These are phyloP conservation scores for Oreochromis spilurus DNA, from an alignment of 2,113 vertebrate species.

Conservation along the genomic window DNA sequence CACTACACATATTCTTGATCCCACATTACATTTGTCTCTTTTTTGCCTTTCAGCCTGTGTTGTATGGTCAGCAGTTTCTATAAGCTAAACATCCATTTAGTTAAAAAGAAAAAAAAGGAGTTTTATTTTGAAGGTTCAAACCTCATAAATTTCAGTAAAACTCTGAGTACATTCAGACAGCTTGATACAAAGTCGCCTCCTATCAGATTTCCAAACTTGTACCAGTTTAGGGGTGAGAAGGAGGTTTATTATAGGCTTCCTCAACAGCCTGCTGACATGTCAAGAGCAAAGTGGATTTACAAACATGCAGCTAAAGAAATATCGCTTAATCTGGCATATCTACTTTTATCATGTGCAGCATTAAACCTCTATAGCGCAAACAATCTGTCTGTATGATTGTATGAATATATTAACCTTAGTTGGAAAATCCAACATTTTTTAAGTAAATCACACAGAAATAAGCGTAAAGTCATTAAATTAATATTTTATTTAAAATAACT, in stretches of 20 bases:
- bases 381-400: neutral
- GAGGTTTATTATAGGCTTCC: slow-evolving; percentile 13
- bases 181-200: neutral
- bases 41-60: neutral
- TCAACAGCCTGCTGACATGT: neutral
- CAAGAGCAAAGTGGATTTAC: neutral
- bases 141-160: fast-evolving
- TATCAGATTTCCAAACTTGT: slow-evolving; percentile 52
- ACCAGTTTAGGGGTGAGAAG: neutral
- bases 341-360: neutral
- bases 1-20: neutral
- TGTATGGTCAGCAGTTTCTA: neutral
- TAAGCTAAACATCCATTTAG: neutral
- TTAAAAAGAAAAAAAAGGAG: neutral
- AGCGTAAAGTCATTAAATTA: neutral
- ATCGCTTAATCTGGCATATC: neutral
- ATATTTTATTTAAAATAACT: neutral
- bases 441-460: neutral
- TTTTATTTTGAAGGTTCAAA: slow-evolving; percentile 23
- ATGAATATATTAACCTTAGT: neutral
- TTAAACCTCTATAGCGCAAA: neutral
- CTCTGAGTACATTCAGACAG: fast-evolving
- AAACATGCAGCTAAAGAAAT: neutral
- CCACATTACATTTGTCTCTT: neutral
- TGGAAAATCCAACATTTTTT: neutral